Conservation (phyloP, 2,113 vertebrate species). For the Pollachius pollachius region DNA sequence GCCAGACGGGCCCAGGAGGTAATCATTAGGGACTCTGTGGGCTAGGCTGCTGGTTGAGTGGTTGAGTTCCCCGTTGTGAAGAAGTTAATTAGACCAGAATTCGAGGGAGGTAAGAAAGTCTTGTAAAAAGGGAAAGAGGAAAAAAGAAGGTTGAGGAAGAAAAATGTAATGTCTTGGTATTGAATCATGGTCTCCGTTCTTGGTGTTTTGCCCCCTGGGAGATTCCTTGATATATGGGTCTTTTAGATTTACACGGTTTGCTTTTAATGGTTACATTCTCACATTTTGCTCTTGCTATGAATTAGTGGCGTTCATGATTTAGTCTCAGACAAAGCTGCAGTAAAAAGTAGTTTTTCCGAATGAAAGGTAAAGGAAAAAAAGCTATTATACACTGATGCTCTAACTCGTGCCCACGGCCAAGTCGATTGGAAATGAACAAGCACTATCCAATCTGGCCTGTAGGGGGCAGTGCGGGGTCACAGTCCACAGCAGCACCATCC, state of each 20-base stretch:
- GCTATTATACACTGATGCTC: too few species aligned
- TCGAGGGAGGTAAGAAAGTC: conserved; percentile 9
- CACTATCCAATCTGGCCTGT: conserved; percentile 51
- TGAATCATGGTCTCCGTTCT: not conserved
- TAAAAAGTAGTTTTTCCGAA: too few species aligned
- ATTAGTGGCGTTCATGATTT: too few species aligned
- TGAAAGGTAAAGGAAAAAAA: too few species aligned
- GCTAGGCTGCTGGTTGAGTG: conserved; percentile 15
- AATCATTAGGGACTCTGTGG: conserved; percentile 15
- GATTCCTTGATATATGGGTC: not conserved
- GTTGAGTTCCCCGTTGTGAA: conserved; percentile 30
- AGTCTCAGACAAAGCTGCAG: too few species aligned
- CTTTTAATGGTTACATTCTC: not conserved
- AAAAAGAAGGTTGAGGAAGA: conserved; percentile 17
- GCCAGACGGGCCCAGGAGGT: conserved; percentile 12
- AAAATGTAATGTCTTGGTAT: not conserved
- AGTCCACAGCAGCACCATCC: conserved; percentile 6
- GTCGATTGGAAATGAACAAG: not conserved
- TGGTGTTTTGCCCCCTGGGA: not conserved
- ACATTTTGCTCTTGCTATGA: too few species aligned
- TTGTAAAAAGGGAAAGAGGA: conserved; percentile 18
- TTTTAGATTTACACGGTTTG: not conserved
- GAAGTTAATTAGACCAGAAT: conserved; percentile 37
- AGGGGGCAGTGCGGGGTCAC: conserved; percentile 65
- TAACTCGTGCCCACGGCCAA: conserved; percentile 3